Evolutionary conservation across 2,113 vertebrate species (phyloP), one percentile per base, ranked within the genome.

Genomic region (Albula goreensis): DNA sequence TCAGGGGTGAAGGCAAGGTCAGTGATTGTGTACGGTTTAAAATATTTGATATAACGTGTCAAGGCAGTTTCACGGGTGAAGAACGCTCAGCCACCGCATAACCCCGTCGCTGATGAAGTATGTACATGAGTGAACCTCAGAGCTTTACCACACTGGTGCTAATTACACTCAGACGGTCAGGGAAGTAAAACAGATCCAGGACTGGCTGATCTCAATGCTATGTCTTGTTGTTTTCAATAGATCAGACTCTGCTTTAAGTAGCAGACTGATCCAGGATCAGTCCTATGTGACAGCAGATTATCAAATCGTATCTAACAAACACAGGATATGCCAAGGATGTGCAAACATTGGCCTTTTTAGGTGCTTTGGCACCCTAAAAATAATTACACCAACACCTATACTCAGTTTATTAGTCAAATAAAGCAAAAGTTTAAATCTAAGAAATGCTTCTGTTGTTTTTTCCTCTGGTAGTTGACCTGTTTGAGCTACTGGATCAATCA

Each of bases 21-120:
- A 93, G 2, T 84, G 89, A 91, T 90, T 92, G 84, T 70, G 19
- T 22, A 50, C 49, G 12, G 5, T 70, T 83, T 31, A 8, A 11
- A 48, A 63, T n/a, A 49, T 50, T 57, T 19, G 83, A 85, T 19
- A 77, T 13, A 11, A 52, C 2, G 22, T 49, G 13, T 41, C 17
- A 84, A 74, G 70, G 17, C 8, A 10, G n/a, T 31, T 79, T 84
- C 82, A 56, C 56, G 82, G 83, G 17, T 53, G 50, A 88, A 56
- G 80, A 10, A n/a, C n/a, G 31, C 10, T 74, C 4, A 22, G 22
- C 8, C 8, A 4, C 60, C 22, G 60, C 3, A 22, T 66, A 66
- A 66, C 17, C 60, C 22, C 15, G 19, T 19, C 60, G 15, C 60
- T 1, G 19, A 2, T 66, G 22, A 4, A 66, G 53, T 10, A 66